Evolutionary conservation across 92 coral and sea anemone species (phyloP), one percentile per base, ranked within the genome.

Genomic region (Muricea muricata): DNA sequence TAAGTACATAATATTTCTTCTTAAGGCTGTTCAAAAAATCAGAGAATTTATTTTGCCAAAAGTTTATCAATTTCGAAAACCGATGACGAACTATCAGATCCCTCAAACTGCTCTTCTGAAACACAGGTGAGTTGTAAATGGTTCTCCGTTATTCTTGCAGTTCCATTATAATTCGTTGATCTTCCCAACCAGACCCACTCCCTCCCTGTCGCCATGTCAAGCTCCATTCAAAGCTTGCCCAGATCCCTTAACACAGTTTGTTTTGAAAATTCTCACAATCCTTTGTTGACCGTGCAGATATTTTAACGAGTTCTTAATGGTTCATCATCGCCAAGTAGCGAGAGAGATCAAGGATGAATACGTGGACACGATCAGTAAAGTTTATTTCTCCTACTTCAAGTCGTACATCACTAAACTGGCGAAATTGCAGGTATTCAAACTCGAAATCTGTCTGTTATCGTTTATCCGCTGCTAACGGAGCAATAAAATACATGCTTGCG

Each of bases 281-380:
- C n/a, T n/a, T n/a, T n/a, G n/a, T n/a, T n/a, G n/a, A n/a, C n/a
- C 30, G 84, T 75, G 35, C 65, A 95, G 98, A 81, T 96, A 96
- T 89, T 96, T 96, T 46, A 96, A 96, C 54, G 99, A 96, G 87
- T 96, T 96, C 65, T 55, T 96, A 31, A 80, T 93, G 91, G 94
- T 94, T 1, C 99, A 93, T 80, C 99, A 96, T 82, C 92, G 99
- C 30, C 99, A 96, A 85, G 99, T 96, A 30, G 97, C 99, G 4
- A 86, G 97, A 70, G 99, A 96, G 68, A 90, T 96, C 48, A 88
- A 81, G 66, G 99, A 96, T 31, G 99, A 96, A 73, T 96, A 96
- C 68, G 80, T 96, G 42, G 99, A 96, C 87, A 96, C 99, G 0
- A 93, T 96, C 93, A 93, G 99, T 90, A 96, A 96, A 85, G 92